Conservation (phyloP, 2,113 vertebrate genomes). For the Lipophrys pholis region DNA sequence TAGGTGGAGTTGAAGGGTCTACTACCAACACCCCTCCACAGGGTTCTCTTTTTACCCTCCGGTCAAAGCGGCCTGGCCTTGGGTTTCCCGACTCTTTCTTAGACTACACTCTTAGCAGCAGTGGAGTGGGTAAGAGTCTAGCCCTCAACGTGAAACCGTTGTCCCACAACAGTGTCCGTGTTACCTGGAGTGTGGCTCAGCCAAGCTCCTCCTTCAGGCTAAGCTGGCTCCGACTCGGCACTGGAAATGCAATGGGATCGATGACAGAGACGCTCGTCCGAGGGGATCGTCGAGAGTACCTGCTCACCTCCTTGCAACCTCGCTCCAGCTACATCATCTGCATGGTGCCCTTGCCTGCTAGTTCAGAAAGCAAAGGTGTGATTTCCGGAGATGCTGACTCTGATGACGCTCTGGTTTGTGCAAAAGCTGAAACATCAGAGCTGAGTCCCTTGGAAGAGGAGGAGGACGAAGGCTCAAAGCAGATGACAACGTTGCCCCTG, state of each 20-base stretch:
- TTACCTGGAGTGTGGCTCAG: conserved; percentile 90
- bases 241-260: conserved; percentile 87
- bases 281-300: conserved; percentile 91
- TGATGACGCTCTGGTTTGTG: conserved; percentile 89
- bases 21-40: conserved; percentile 90
- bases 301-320: conserved; percentile 90
- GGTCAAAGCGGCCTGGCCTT: conserved; percentile 88
- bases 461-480: conserved; percentile 74
- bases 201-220: conserved; percentile 89
- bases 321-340: conserved; percentile 93
- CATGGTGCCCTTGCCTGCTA: conserved; percentile 88
- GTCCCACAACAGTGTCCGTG: conserved; percentile 89
- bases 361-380: conserved; percentile 78
- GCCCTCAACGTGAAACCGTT: conserved; percentile 90
- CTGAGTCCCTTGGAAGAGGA: conserved; percentile 81
- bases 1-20: conserved; percentile 74
- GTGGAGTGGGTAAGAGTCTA: conserved; percentile 87
- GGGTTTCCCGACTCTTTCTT: conserved; percentile 88
- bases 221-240: conserved; percentile 91
- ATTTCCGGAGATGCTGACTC: conserved; percentile 84
- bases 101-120: conserved; percentile 89
- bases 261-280: conserved; percentile 93
- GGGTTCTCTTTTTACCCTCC: conserved; percentile 91
- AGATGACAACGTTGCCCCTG: conserved; percentile 84
- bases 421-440: conserved; percentile 90